Base-by-base conservation (phyloP, 1,140 invertebrate species). In the Bombus confusus region DNA sequence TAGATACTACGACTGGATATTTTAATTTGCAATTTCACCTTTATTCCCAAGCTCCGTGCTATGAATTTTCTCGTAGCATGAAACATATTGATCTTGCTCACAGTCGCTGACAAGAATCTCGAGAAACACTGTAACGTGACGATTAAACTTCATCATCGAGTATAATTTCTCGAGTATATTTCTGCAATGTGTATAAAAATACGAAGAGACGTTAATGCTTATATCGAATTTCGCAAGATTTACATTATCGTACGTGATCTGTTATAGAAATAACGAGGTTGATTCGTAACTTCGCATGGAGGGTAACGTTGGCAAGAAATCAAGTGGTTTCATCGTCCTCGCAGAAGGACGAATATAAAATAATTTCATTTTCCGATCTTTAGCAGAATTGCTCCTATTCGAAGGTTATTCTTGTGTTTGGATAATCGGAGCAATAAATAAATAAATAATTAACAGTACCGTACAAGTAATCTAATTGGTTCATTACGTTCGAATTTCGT, bases 41-140 rank as follows among this genome's bases (percentile, higher is more conserved):
- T 62, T 62, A 62, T 62, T 62, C 31, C 18, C n/a, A 66, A 31
- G n/a, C 2, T 18, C 4, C 59, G 59, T 37, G 37, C 18, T 37
- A 25, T 68, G 34, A 22, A 34, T 37, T 37, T 68, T 68, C 34
- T 25, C 66, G 4, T 68, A 37, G 18, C 34, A 25, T 15, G 34
- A 3, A 25, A 22, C 22, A 25, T 37, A 66, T 66, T 66, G 15
- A 18, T 62, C 59, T 62, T 62, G 31, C 31, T 34, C 31, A n/a
- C 12, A 62, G 59, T n/a, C 62, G n/a, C 18, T 12, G 18, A 68
- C 18, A 52, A 71, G 12, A 52, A 22, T 72, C 22, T 57, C 8
- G 28, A 31, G 39, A 72, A 52, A 59, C 68, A 59, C 37, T 81
- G 79, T 73, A 71, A 31, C 79, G 47, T 3, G 34, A 59, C 28